Evolutionary conservation across 2,797 vertebrate species (phyloP), one percentile per base, ranked within the genome.

Genomic region (Nasua narica): DNA sequence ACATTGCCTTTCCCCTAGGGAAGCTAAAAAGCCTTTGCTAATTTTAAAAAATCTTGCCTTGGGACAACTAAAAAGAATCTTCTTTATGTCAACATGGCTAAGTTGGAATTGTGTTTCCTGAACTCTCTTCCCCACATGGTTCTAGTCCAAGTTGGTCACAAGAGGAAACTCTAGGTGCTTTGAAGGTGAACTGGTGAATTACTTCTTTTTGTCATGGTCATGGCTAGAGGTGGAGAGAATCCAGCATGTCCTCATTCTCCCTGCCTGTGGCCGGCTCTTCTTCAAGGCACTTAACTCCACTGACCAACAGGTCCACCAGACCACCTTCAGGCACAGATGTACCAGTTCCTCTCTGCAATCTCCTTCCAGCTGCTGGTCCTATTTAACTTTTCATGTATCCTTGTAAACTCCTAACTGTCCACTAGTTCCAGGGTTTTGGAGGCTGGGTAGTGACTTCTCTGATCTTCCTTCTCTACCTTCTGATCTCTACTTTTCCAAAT

Each of bases 41-140:
- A 93, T 21, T 65, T 72, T 69, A 40, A 79, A 93, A 25, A 58
- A 86, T n/a, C 72, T 77, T 78, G n/a, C 32, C 52, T 19, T 52
- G 11, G 50, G 69, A 82, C 54, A 94, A 65, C 27, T 50, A 21
- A 88, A 74, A 48, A 56, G 16, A 8, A 7, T 6, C 3, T 9
- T 84, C 8, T 60, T 50, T 32, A 3, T 37, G 37, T 54, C 11
- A 19, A n/a, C 23, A 56, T 29, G 16, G 16, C 43, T 60, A 48
- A 3, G 13, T 1, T 21, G 29, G 37, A 79, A 52, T 5, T 79
- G 32, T n/a, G 32, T 76, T 43, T 72, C 37, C 52, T 40, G 40
- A 94, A 86, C n/a, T 27, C 3, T 13, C 5, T 91, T 37, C 23
- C 43, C 13, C 25, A 1, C 2, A 1, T 14, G 72, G 37, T 58